phyloP scores from a whole-genome alignment of 2,888 invertebrate species.

The Acrobasis consociella region DNA sequence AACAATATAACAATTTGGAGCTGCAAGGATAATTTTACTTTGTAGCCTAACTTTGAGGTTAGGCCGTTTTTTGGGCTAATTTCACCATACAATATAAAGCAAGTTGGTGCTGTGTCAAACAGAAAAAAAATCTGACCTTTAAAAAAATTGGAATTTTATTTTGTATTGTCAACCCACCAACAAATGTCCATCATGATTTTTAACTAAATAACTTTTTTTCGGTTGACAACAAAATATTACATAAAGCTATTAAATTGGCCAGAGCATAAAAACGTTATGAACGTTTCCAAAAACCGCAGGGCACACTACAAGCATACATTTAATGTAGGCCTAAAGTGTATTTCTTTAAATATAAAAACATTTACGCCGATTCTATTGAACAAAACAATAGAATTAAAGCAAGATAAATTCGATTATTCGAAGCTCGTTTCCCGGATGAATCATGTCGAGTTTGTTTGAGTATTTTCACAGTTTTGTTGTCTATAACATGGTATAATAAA shows the following conservation, averaged over 20 bases:
- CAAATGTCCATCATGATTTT: background rate
- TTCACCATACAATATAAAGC: no score
- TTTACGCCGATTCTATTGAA: slow-evolving; percentile 11
- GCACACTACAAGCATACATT: slow-evolving; percentile 42
- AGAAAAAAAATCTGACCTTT: no score
- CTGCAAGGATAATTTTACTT: no score
- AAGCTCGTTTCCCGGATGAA: no score
- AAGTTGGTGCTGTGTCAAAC: no score
- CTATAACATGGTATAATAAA: no score
- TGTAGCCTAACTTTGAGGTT: no score
- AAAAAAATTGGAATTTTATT: no score
- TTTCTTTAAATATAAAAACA: slow-evolving; percentile 26
- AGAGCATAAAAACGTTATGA: background rate
- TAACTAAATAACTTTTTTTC: background rate
- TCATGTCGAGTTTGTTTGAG: background rate
- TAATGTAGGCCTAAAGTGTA: slow-evolving; percentile 46
- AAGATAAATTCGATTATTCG: background rate
- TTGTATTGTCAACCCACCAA: no score
- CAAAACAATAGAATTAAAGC: background rate
- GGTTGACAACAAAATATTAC: background rate
- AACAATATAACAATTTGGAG: no score
- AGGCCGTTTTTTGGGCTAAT: no score
- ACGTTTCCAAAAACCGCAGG: background rate
- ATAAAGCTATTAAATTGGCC: background rate
- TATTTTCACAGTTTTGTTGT: background rate